Conservation (phyloP, 1,140 invertebrate species). For the Drosophila nigromelanica region DNA sequence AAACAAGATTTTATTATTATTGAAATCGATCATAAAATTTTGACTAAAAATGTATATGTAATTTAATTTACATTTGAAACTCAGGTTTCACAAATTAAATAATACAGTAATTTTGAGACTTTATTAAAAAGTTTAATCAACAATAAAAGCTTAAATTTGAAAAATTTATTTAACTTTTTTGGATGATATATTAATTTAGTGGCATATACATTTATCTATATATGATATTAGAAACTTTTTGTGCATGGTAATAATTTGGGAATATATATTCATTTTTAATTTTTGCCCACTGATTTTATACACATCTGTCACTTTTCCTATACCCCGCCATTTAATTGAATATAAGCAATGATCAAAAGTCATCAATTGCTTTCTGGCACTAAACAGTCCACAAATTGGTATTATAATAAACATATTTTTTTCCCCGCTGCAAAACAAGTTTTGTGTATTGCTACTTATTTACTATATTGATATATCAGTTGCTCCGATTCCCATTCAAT, state of each 20-base stretch:
- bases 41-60: no score
- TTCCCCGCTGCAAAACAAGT: background rate
- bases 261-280: background rate
- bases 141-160: no score
- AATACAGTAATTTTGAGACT: no score
- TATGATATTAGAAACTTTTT: no score
- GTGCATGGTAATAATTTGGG: no score
- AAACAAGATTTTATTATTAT: background rate
- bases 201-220: no score
- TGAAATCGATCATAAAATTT: no score
- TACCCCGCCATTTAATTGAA: background rate
- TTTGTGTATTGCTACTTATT: background rate
- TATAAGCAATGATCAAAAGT: background rate
- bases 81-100: background rate
- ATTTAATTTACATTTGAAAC: no score
- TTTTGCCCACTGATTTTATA: background rate
- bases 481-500: constrained; percentile 10
- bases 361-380: no score
- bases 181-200: no score
- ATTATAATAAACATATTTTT: background rate
- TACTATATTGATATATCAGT: background rate
- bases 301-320: constrained; percentile 1
- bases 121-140: no score
- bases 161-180: no score
- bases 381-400: background rate